Evolutionary conservation across 2,888 invertebrate species (phyloP), one percentile per base, ranked within the genome.

Genomic region (Galerucella calmariensis): DNA sequence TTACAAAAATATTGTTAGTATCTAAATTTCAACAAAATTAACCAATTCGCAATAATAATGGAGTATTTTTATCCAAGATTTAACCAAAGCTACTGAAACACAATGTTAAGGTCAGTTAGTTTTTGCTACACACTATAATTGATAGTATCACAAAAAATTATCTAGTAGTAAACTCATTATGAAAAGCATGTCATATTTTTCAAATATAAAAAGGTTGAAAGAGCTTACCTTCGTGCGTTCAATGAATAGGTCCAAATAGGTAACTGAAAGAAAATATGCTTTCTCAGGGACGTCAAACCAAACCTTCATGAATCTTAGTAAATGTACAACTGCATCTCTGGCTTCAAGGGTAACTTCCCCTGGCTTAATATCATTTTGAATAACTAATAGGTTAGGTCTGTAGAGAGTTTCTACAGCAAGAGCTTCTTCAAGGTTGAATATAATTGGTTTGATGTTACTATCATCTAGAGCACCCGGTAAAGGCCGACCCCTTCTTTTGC

Each of bases 201-300:
- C 8, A 53, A 53, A 8, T n/a, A 53, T 53, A 20, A 56, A 48
- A 12, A 48, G 11, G 11, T 41, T 5, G 8, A 41, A 0, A 41
- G 35, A 44, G 5, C 89, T 88, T 81, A 92, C 93, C 88, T 94
- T 94, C 94, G 95, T 94, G 86, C 94, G 94, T 53, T 94, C 93
- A 75, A 95, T 88, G 87, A 95, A 95, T 66, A 80, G 77, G 73
- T 83, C 95, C 85, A 95, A 92, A 83, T 94, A 88, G 86, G 93
- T 94, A 87, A 94, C 92, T 77, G 95, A 94, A 78, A 92, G 90
- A 86, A 95, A 93, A 81, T 95, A 91, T 11, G 94, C 93, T 82
- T 94, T 93, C 14, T 93, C 92, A 12, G 95, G 94, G 83, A 95
- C 88, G 85, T 95, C 95, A 88, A 93, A 95, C 94, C 95, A 95